Evolutionary conservation across 2,797 vertebrate species (phyloP), one percentile per base, ranked within the genome.

Genomic region (Ataeniobius toweri): DNA sequence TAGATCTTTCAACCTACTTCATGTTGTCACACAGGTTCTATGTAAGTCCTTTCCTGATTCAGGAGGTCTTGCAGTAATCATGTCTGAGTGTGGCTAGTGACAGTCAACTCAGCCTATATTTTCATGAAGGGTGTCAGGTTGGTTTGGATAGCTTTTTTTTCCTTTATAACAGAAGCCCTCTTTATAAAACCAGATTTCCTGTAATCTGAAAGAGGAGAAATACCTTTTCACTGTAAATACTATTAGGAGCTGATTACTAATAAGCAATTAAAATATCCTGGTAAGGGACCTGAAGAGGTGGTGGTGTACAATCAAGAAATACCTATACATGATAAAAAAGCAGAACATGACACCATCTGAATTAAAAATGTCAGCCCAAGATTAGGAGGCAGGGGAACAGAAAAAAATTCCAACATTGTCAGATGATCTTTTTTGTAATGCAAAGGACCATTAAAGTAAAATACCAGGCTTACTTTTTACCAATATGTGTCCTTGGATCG

Each of bases 351-450:
- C 24, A 69, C 2, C 41, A 13, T 41, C 36, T 68, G 65, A 6
- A 68, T 46, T 46, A 46, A n/a, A 68, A 68, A 69, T 69, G 51
- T 55, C 31, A 16, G 50, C 51, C 44, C 63, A 68, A 82, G 68
- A 71, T 65, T 0, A 6, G 8, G 61, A 14, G 48, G 28, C 6
- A 46, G 0, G 0, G 46, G 2, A 77, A n/a, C 14, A 41, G 61
- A 41, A 28, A 81, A 71, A 22, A 53, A 4, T 72, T 56, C 69
- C 53, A 36, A 70, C 68, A 72, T 76, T 12, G 76, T 79, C 50
- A 22, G 26, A 63, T 74, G 8, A 14, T 56, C 3, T 75, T 53
- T 68, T 61, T 6, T 69, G 16, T 46, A 76, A 70, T 44, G 36
- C 63, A 44, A 3, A 39, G 41, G 31, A 22, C 48, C 24, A 48